Conservation (phyloP, 1,140 invertebrate species). For the Scaptomyza graminum region DNA sequence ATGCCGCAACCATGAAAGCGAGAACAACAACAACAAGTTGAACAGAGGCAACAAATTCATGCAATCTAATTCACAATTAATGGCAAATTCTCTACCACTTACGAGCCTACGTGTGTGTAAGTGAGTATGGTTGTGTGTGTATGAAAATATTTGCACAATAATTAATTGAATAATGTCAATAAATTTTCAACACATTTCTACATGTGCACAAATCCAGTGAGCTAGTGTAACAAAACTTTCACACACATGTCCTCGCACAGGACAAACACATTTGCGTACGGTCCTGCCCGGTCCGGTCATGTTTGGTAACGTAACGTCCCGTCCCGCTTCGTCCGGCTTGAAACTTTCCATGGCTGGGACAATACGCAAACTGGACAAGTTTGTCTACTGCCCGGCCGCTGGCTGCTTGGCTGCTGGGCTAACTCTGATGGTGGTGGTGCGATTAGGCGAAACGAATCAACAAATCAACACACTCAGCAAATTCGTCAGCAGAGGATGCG, state of each 20-base stretch:
- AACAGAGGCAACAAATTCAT: slow-evolving; percentile 66
- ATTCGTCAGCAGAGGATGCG: slow-evolving; percentile 78
- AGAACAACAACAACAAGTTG: slow-evolving; percentile 57
- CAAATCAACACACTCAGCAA: slow-evolving; percentile 84
- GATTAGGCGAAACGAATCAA: slow-evolving; percentile 84
- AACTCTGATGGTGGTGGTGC: slow-evolving; percentile 73
- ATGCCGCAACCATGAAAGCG: slow-evolving; percentile 18
- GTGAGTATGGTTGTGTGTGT: slow-evolving; percentile 26
- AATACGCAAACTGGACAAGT: slow-evolving; percentile 77
- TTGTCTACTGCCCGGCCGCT: slow-evolving; percentile 51
- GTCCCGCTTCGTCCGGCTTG: neutral
- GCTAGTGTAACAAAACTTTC: slow-evolving; percentile 58
- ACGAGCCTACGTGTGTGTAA: slow-evolving; percentile 46
- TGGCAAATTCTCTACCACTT: slow-evolving; percentile 79
- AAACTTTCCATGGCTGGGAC: slow-evolving; percentile 42
- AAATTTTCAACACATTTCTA: slow-evolving; percentile 82
- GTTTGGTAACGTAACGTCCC: neutral
- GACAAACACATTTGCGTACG: slow-evolving; percentile 81
- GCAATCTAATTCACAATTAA: slow-evolving; percentile 83
- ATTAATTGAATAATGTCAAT: slow-evolving; percentile 84
- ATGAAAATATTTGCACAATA: slow-evolving; percentile 83
- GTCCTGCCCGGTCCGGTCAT: slow-evolving; percentile 2
- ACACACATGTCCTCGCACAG: slow-evolving; percentile 70
- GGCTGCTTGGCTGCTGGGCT: slow-evolving; percentile 32
- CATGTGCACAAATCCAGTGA: slow-evolving; percentile 28